A percentile compares a stretch with the other conserved stretches of the same genome.
phyloP scores from a whole-genome alignment of 2,797 vertebrate species.

The Octomys mimax region DNA sequence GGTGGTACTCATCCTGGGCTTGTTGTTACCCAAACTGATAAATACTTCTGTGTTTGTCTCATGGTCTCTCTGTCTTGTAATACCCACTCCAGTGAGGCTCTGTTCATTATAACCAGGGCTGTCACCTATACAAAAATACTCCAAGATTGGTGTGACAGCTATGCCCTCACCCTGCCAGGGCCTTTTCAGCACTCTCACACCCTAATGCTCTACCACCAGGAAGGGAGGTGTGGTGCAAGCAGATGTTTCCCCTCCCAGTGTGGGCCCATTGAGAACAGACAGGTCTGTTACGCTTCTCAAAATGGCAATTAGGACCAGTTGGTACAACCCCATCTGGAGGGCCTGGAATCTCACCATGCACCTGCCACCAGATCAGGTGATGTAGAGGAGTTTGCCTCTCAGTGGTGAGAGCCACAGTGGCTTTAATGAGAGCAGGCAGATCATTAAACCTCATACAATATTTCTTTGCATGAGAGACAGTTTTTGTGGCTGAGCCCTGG shows the following conservation, averaged over 20 bases:
- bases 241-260: neutral
- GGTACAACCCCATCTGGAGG: slow-evolving; percentile 23
- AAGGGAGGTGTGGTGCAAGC: rapidly evolving
- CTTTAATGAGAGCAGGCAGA: slow-evolving; percentile 60
- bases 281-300: slow-evolving; percentile 25
- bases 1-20: neutral
- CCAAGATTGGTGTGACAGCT: neutral
- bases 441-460: neutral
- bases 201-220: too few relatives aligned
- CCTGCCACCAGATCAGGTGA: neutral
- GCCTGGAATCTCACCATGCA: neutral
- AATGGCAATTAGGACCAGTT: slow-evolving; percentile 3
- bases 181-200: neutral
- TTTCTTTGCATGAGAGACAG: slow-evolving; percentile 9
- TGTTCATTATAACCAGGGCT: neutral
- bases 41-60: neutral
- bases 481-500: neutral
- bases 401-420: neutral
- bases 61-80: neutral
- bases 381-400: neutral
- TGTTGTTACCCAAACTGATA: neutral
- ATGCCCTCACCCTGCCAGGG: neutral
- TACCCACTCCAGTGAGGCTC: neutral
- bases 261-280: neutral
- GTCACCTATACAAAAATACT: neutral